These are phyloP conservation scores for Acromyrmex charruanus DNA, from an alignment of 1,140 invertebrate genomes.

Conservation along the genomic window DNA sequence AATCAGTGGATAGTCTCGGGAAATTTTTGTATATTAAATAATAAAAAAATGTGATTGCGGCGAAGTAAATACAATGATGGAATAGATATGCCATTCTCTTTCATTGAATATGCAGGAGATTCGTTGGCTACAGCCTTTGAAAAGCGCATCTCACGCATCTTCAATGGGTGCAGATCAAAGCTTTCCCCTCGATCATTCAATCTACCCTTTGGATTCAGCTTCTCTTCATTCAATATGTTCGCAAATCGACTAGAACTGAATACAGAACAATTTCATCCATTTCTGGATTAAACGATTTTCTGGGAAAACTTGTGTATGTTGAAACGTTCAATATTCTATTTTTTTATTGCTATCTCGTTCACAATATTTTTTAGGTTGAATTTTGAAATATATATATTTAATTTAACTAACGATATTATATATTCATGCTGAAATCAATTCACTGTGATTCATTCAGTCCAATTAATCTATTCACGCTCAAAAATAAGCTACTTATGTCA, in stretches of 20 bases:
- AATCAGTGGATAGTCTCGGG: not conserved
- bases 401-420: not conserved
- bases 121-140: slow-evolving; percentile 30
- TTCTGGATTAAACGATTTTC: slow-evolving; percentile 10
- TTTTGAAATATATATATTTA: not conserved
- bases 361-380: not conserved
- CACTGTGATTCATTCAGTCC: not conserved
- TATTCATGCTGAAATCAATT: not conserved
- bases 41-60: not conserved
- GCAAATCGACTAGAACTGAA: slow-evolving; percentile 41
- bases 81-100: slow-evolving; percentile 11
- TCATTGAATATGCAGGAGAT: slow-evolving; percentile 41
- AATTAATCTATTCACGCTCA: not conserved
- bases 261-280: not conserved
- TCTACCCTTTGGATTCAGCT: slow-evolving; percentile 21
- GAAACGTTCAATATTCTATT: not conserved
- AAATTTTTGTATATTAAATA: slow-evolving; percentile 18
- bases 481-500: not conserved
- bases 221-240: slow-evolving; percentile 19
- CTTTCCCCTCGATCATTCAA: slow-evolving; percentile 38
- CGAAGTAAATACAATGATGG: not conserved
- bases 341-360: not conserved
- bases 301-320: not conserved
- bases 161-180: slow-evolving; percentile 52
- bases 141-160: slow-evolving; percentile 39